These are phyloP conservation scores for Galerucella nymphaeae DNA, from an alignment of 2,888 invertebrate species.

Conservation along the genomic window DNA sequence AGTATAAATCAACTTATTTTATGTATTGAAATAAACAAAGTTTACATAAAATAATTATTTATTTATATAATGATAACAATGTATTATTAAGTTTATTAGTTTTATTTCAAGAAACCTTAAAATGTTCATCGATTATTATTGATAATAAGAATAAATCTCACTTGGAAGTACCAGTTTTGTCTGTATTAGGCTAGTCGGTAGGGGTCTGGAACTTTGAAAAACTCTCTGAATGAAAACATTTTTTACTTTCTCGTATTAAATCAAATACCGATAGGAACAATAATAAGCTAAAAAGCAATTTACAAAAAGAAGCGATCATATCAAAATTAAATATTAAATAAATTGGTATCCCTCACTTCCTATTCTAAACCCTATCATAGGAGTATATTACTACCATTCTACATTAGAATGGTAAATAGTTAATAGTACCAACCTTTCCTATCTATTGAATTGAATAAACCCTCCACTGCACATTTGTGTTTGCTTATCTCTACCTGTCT, in stretches of 20 bases:
- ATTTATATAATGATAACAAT: not conserved
- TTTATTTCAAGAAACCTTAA: not conserved
- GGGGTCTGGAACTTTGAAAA: no score
- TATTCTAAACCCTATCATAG: not conserved
- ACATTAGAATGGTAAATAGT: not conserved
- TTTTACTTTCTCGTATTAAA: no score
- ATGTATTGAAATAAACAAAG: not conserved
- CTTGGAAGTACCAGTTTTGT: not conserved
- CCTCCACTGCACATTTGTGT: conserved; percentile 20
- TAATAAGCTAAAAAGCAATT: no score
- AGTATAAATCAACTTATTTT: not conserved
- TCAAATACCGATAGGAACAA: no score
- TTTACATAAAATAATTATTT: not conserved
- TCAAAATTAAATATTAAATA: no score
- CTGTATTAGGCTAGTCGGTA: no score
- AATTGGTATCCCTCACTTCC: not conserved
- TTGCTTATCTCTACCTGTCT: conserved; percentile 29
- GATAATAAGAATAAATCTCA: not conserved
- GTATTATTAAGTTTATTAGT: not conserved
- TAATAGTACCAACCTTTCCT: not conserved
- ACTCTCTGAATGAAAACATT: no score
- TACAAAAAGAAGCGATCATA: no score
- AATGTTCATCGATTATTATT: not conserved
- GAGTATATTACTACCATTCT: not conserved
- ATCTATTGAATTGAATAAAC: conserved; percentile 26